These are phyloP conservation scores for Poecilia velifera DNA, from an alignment of 2,797 vertebrate genomes.

Conservation along the genomic window DNA sequence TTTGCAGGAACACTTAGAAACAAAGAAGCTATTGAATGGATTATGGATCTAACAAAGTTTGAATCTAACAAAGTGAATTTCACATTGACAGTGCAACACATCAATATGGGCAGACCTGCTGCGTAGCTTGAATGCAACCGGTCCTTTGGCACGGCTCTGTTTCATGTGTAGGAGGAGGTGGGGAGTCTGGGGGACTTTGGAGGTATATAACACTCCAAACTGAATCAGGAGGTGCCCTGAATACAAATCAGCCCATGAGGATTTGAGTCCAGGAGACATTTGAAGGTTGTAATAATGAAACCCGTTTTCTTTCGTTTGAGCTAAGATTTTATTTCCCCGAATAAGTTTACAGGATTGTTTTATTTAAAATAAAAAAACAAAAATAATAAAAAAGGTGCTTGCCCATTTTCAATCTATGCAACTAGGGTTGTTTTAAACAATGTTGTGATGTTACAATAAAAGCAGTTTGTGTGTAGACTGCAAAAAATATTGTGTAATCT, in stretches of 20 bases:
- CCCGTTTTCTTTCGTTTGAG: constrained; percentile 3
- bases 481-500: constrained; percentile 41
- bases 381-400: constrained; percentile 62
- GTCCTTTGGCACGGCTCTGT: constrained; percentile 18
- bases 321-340: constrained; percentile 16
- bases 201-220: constrained; percentile 39
- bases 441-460: constrained; percentile 58
- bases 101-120: constrained; percentile 11
- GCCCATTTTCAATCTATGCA: constrained; percentile 79
- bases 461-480: constrained; percentile 51
- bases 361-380: constrained; percentile 28
- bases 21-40: not conserved
- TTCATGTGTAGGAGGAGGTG: constrained; percentile 8
- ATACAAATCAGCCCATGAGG: constrained; percentile 46
- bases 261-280: constrained; percentile 27
- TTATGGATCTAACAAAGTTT: not conserved
- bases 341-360: constrained; percentile 63
- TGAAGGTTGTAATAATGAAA: constrained; percentile 21
- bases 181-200: not conserved
- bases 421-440: constrained; percentile 64
- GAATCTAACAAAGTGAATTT: constrained; percentile 4
- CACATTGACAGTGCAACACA: constrained; percentile 4
- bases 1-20: constrained; percentile 5
- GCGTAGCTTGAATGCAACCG: constrained; percentile 26
- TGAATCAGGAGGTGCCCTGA: constrained; percentile 35